Evolutionary conservation across 2,888 invertebrate genomes (phyloP).

Genomic region (Dasypolia templi): DNA sequence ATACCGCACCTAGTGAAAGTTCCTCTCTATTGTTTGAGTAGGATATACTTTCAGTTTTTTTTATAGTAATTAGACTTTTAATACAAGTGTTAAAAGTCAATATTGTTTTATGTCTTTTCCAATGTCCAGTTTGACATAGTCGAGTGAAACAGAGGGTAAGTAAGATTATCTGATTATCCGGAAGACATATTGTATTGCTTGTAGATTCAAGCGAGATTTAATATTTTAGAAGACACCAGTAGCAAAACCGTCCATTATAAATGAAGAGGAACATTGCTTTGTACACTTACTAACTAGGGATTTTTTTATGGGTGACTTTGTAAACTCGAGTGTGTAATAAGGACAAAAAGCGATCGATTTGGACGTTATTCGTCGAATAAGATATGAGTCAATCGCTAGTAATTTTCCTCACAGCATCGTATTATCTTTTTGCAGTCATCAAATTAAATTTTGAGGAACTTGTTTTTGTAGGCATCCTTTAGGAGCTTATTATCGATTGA

Average conservation of each 20-base stretch:
- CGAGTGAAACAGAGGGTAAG: background rate
- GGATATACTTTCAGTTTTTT: background rate
- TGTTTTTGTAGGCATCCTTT: background rate
- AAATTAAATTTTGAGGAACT: conserved; percentile 1
- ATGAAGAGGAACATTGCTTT: background rate
- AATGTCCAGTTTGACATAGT: background rate
- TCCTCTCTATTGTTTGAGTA: background rate
- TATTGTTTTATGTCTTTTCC: background rate
- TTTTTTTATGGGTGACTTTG: background rate
- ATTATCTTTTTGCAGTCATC: conserved; percentile 40
- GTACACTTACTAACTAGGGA: no score
- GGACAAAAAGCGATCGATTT: conserved; percentile 18
- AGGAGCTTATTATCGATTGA: background rate
- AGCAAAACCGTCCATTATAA: background rate
- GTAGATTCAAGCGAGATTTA: no score
- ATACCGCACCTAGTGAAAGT: background rate
- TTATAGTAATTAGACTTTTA: no score
- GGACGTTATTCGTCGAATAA: conserved; percentile 20
- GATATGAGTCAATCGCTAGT: conserved; percentile 42
- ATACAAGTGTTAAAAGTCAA: no score
- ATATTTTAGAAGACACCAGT: background rate
- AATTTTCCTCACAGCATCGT: conserved; percentile 33
- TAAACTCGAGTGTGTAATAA: background rate
- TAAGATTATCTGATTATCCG: background rate
- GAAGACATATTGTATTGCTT: background rate